Conservation (phyloP, 1,140 invertebrate genomes). For the Bombus picipes region DNA sequence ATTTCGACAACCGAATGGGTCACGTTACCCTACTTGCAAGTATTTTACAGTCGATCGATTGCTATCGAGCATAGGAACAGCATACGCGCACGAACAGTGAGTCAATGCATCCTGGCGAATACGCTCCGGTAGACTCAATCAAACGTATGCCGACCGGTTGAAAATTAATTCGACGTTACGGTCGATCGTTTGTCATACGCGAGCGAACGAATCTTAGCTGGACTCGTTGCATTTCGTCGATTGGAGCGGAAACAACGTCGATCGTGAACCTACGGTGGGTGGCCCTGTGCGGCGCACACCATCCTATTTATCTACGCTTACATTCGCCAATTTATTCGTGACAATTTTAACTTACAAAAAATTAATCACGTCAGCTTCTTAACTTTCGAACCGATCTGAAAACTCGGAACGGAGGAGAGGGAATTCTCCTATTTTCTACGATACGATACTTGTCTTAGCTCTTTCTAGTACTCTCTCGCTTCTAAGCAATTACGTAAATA, state of each 20-base stretch:
- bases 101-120: constrained; percentile 53
- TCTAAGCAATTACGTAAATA: no score
- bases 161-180: constrained; percentile 62
- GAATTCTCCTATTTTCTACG: no score
- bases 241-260: constrained; percentile 25
- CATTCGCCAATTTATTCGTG: neutral
- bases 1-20: constrained; percentile 31
- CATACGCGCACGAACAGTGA: neutral
- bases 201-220: constrained; percentile 33
- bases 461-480: no score
- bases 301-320: neutral
- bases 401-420: no score
- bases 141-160: constrained; percentile 52
- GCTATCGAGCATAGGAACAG: neutral
- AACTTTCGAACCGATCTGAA: no score
- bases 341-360: no score
- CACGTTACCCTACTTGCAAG: constrained; percentile 37
- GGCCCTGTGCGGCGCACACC: constrained; percentile 1
- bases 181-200: constrained; percentile 58
- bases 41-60: constrained; percentile 52
- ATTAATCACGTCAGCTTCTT: no score
- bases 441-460: no score
- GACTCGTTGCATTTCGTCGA: constrained; percentile 31
- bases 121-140: constrained; percentile 58
- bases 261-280: constrained; percentile 29